Evolutionary conservation across 2,888 invertebrate genomes (phyloP), one percentile per base, ranked within the genome.

Genomic region (Rhyacophila evoluta): DNA sequence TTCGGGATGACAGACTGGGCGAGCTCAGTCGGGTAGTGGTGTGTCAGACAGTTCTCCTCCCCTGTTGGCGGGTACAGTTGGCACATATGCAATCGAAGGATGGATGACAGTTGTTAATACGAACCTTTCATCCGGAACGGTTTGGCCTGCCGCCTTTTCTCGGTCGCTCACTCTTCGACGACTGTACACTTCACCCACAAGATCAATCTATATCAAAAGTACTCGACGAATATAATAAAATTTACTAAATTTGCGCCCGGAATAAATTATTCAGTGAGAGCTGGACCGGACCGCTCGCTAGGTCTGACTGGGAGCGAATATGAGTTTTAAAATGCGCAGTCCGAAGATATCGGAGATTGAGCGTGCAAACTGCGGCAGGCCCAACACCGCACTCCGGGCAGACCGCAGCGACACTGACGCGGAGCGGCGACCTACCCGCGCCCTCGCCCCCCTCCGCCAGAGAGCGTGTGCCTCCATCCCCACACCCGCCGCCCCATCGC

Each of bases 401-500:
- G 71, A 73, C 79, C 79, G 79, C 79, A 79, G 79, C 75, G 79
- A 79, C 79, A 79, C 79, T 79, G 79, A 76, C 79, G 79, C 78
- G 75, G 55, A 72, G 79, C 79, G 79, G 41, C 75, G 36, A 36
- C 68, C 69, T 36, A 69, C 33, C 33, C 55, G 69, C 75, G 75
- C 69, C 75, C 68, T 37, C 33, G n/a, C 72, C 36, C 37, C 37
- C 33, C 69, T 69, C n/a, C 75, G 68, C 36, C 75, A 10, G 19
- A 12, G 8, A 10, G 19, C 8, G 15, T 10, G 10, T 2, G 25
- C 75, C 69, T 69, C 27, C 29, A n/a, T 12, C 15, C 74, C 67
- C 67, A 33, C 11, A 28, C 69, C n/a, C 33, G 28, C 33, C 69
- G 6, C 69, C 15, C 29, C 29, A 12, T 33, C 28, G 69, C 55